These are phyloP conservation scores for Dermochelys coriacea DNA, from an alignment of 2,797 vertebrate species.

Conservation along the genomic window DNA sequence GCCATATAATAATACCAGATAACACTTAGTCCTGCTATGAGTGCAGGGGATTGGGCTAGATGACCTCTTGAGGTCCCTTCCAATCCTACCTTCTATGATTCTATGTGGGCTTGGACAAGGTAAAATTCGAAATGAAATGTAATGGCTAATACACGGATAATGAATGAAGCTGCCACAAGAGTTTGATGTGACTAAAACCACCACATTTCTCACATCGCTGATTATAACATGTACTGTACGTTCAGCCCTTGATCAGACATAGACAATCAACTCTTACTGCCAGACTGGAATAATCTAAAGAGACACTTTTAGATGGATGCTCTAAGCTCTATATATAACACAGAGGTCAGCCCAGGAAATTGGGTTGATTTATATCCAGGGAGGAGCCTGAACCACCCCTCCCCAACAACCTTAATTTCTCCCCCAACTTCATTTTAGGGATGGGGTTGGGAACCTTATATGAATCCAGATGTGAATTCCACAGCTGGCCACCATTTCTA, in stretches of 20 bases:
- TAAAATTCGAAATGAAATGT: not conserved
- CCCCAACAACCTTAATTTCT: not conserved
- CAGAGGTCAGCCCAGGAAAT: not conserved
- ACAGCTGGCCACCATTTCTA: not conserved
- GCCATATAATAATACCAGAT: not conserved
- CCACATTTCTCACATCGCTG: not conserved
- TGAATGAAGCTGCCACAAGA: not conserved
- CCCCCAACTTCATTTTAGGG: slow-evolving; percentile 1
- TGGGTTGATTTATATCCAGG: not conserved
- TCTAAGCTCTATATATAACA: not conserved
- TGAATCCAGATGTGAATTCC: slow-evolving; percentile 11
- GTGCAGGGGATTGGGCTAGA: too few species aligned
- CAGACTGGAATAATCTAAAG: not conserved
- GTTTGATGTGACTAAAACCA: not conserved
- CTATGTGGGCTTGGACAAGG: not conserved
- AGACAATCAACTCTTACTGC: not conserved
- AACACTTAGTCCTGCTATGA: too few species aligned
- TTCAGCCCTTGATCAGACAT: slow-evolving; percentile 24
- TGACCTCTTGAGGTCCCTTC: too few species aligned
- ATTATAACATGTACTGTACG: not conserved
- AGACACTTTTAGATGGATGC: not conserved
- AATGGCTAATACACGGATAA: not conserved
- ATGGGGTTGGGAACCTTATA: not conserved
- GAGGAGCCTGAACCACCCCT: not conserved
- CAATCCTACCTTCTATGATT: too few species aligned